phyloP scores from a whole-genome alignment of 2,888 invertebrate species.

The Leptinotarsa haldemani region DNA sequence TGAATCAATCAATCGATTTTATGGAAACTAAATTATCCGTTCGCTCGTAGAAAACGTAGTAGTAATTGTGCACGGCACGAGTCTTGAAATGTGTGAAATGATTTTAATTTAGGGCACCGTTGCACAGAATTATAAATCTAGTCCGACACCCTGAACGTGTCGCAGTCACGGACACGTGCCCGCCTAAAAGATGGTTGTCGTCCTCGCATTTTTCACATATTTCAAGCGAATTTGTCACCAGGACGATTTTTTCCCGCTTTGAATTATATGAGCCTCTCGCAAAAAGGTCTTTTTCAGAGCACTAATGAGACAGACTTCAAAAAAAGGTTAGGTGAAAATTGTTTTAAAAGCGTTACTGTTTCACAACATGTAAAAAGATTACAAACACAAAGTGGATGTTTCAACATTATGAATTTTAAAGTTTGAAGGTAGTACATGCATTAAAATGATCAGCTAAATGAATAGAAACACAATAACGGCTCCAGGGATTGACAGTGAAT shows the following conservation, averaged over 20 bases:
- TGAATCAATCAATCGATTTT: neutral
- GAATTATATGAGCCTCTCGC: slow-evolving; percentile 9
- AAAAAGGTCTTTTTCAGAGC: neutral
- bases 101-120: slow-evolving; percentile 21
- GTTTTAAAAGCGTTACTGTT: neutral
- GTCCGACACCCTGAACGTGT: slow-evolving; percentile 20
- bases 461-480: too few species aligned
- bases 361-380: neutral
- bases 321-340: neutral
- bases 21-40: slow-evolving; percentile 9
- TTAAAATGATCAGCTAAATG: too few species aligned
- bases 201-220: slow-evolving; percentile 26
- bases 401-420: too few species aligned
- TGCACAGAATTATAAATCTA: slow-evolving; percentile 23
- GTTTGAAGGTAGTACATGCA: too few species aligned
- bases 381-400: too few species aligned
- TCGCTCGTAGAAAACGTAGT: slow-evolving; percentile 8
- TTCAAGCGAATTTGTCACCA: slow-evolving; percentile 23
- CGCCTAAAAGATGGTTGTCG: slow-evolving; percentile 19
- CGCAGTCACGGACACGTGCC: slow-evolving; percentile 24
- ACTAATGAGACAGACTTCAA: neutral
- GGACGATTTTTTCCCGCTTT: slow-evolving; percentile 20
- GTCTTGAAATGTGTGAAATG: slow-evolving; percentile 20
- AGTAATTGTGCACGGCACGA: slow-evolving; percentile 15
- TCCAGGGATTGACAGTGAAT: too few species aligned